Percentiles rank a stretch among this genome's conserved stretches.
phyloP scores from a whole-genome alignment of 1,140 invertebrate species.

The Tachypleus tridentatus region DNA sequence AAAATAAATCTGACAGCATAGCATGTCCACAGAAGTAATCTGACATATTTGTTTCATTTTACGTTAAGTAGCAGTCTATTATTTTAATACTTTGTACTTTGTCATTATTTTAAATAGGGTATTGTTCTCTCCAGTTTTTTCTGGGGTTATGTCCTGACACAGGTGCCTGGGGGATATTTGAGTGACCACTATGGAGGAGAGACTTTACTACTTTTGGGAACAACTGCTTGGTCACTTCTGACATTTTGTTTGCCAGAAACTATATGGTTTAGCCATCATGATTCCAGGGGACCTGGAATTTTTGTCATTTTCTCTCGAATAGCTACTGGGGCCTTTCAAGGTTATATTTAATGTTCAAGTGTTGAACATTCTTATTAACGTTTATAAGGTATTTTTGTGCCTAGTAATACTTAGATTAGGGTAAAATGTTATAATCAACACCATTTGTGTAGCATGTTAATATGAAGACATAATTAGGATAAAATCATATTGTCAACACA shows the following conservation, averaged over 20 bases:
- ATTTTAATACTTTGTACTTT: no score
- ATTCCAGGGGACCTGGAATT: slow-evolving; percentile 42
- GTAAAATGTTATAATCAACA: background rate
- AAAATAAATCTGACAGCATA: no score
- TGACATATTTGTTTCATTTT: no score
- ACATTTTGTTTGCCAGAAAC: slow-evolving; percentile 55
- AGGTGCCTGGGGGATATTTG: slow-evolving; percentile 52
- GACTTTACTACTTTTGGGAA: slow-evolving; percentile 48
- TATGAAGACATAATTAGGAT: no score
- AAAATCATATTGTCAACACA: no score
- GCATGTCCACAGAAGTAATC: no score
- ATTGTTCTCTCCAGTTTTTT: slow-evolving; percentile 60
- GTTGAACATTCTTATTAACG: background rate
- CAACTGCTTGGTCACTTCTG: slow-evolving; percentile 50
- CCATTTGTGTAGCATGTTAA: no score
- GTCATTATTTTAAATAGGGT: slow-evolving; percentile 32
- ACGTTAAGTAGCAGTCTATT: no score
- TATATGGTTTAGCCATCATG: slow-evolving; percentile 35
- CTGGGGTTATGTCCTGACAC: slow-evolving; percentile 61
- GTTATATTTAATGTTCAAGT: slow-evolving; percentile 26
- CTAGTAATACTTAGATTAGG: background rate
- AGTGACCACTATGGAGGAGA: slow-evolving; percentile 56
- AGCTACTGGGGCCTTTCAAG: slow-evolving; percentile 55
- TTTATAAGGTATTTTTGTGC: background rate
- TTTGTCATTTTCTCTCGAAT: slow-evolving; percentile 48